A percentile compares a stretch with the other conserved stretches of the same genome.
These are phyloP conservation scores for Pharmacophagus antenor DNA, from an alignment of 2,888 invertebrate species.

Conservation along the genomic window DNA sequence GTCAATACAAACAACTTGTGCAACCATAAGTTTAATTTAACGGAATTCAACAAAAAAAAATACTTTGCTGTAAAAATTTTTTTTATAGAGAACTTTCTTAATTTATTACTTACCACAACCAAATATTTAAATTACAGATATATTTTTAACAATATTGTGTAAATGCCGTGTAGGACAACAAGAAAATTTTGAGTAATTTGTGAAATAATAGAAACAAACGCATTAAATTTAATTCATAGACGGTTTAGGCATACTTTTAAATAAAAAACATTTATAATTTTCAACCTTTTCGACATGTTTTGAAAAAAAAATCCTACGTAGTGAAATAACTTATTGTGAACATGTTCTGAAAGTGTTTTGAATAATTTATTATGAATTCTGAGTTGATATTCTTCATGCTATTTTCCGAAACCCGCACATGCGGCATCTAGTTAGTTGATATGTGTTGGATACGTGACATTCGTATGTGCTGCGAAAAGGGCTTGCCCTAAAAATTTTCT, in stretches of 20 bases:
- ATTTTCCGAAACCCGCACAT: slow-evolving; percentile 37
- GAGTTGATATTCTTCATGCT: slow-evolving; percentile 41
- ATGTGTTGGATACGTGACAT: slow-evolving; percentile 45
- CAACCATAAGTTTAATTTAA: not conserved
- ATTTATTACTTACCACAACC: no score
- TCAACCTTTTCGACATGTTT: no score
- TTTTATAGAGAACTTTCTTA: no score
- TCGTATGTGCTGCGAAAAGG: slow-evolving; percentile 17
- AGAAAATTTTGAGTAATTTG: no score
- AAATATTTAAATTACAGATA: no score
- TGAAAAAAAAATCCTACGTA: not conserved
- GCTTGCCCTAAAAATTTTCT: slow-evolving; percentile 35
- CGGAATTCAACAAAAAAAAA: not conserved
- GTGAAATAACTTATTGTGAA: slow-evolving; percentile 31
- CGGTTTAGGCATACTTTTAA: no score
- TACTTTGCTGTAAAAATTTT: no score
- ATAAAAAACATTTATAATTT: not conserved
- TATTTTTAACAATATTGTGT: no score
- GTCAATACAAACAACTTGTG: not conserved
- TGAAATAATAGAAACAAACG: no score
- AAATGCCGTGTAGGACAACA: no score
- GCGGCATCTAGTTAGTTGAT: slow-evolving; percentile 36
- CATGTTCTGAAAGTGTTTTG: slow-evolving; percentile 44
- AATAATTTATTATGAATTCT: slow-evolving; percentile 54
- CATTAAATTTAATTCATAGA: no score